phyloP scores from a whole-genome alignment of 64 coral and sea anemone species.

The Acropora tenuis region DNA sequence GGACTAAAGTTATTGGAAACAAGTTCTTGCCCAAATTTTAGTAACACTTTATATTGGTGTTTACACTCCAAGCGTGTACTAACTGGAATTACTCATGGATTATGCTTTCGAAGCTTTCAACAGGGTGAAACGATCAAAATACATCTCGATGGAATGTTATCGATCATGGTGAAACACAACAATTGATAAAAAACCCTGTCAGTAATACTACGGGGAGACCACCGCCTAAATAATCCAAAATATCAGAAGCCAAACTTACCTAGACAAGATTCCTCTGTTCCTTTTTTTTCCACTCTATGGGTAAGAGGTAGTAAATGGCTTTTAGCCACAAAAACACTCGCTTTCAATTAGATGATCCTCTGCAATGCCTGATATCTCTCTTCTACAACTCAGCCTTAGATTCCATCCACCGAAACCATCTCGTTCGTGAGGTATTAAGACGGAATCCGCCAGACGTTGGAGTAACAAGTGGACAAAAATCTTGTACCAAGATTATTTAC shows the following conservation, averaged over 20 bases:
- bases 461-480: too few relatives aligned
- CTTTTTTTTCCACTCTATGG: constrained; percentile 2
- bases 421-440: too few relatives aligned
- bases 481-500: too few relatives aligned
- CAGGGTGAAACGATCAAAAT: not conserved
- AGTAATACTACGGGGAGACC: not conserved
- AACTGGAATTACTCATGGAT: not conserved
- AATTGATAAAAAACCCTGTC: not conserved
- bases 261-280: not conserved
- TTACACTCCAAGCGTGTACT: too few relatives aligned
- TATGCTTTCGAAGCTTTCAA: constrained; percentile 11
- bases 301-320: not conserved
- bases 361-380: too few relatives aligned
- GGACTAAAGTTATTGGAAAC: too few relatives aligned
- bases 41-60: too few relatives aligned
- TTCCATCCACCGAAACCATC: too few relatives aligned
- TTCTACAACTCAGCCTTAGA: too few relatives aligned
- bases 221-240: constrained; percentile 19
- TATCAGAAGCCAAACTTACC: not conserved
- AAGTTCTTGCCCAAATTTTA: too few relatives aligned
- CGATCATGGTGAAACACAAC: constrained; percentile 16
- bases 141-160: constrained; percentile 21
- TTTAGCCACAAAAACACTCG: not conserved
- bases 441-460: too few relatives aligned
- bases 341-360: too few relatives aligned